Evolutionary conservation across 2,797 vertebrate species (phyloP).

Genomic region (Pygocentrus nattereri): DNA sequence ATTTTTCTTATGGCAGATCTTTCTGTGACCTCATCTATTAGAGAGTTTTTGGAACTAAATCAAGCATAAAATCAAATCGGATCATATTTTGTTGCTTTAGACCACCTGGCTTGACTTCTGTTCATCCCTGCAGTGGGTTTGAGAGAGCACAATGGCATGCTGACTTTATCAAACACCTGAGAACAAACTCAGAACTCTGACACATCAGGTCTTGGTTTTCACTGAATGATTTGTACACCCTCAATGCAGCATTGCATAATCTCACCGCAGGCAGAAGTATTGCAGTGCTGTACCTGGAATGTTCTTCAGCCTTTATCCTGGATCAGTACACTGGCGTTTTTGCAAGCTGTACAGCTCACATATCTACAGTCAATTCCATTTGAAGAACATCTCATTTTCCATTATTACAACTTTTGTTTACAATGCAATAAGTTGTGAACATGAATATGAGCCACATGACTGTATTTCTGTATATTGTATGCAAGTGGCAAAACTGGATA

Average conservation of each 20-base stretch:
- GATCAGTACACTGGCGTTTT: not conserved
- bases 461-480: too few relatives aligned
- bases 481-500: too few relatives aligned
- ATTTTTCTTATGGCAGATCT: slow-evolving; percentile 21
- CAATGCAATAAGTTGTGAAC: too few relatives aligned
- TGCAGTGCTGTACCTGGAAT: not conserved
- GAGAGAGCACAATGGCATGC: not conserved
- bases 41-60: not conserved
- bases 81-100: not conserved
- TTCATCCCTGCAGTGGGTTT: not conserved
- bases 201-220: not conserved
- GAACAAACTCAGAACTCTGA: not conserved
- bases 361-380: not conserved
- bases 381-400: not conserved
- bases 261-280: not conserved
- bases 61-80: not conserved
- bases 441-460: too few relatives aligned
- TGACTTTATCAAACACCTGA: not conserved
- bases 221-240: not conserved
- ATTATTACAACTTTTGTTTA: too few relatives aligned
- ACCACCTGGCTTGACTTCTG: not conserved
- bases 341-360: not conserved
- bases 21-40: slow-evolving; percentile 22
- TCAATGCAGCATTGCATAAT: not conserved
- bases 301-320: not conserved